phyloP scores from a whole-genome alignment of 2,113 vertebrate species.

The Agelaius phoeniceus region DNA sequence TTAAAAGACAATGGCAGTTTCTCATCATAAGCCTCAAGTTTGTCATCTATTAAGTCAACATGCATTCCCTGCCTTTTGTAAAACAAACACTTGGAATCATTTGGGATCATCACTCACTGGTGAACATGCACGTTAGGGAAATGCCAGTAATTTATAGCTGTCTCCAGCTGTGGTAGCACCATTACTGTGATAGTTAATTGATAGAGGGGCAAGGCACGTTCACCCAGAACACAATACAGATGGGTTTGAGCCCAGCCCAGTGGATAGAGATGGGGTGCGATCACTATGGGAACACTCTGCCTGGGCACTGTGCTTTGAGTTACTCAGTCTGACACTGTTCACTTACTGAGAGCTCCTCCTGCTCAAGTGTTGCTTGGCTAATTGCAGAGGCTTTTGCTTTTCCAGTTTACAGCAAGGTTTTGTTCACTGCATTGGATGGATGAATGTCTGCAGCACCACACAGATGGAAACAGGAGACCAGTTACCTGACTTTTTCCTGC shows the following conservation, averaged over 20 bases:
- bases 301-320: neutral
- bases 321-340: neutral
- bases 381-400: neutral
- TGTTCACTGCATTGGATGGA: neutral
- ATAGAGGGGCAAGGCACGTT: neutral
- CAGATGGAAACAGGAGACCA: neutral
- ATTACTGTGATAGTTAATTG: neutral
- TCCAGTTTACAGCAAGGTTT: neutral
- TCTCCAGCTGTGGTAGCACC: neutral
- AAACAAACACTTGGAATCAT: slow-evolving; percentile 17
- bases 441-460: neutral
- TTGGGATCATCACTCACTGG: neutral
- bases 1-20: slow-evolving; percentile 48
- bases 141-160: neutral
- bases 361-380: neutral
- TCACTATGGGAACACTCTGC: neutral
- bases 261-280: neutral
- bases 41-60: slow-evolving; percentile 17
- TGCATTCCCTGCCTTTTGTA: neutral
- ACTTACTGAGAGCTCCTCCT: neutral
- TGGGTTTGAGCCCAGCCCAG: neutral
- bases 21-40: slow-evolving; percentile 24
- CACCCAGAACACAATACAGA: neutral
- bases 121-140: neutral
- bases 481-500: neutral